A percentile compares a stretch with the other conserved stretches of the same genome.
Evolutionary conservation across 1,140 invertebrate species (phyloP).

Genomic region (Bombus sibiricus): DNA sequence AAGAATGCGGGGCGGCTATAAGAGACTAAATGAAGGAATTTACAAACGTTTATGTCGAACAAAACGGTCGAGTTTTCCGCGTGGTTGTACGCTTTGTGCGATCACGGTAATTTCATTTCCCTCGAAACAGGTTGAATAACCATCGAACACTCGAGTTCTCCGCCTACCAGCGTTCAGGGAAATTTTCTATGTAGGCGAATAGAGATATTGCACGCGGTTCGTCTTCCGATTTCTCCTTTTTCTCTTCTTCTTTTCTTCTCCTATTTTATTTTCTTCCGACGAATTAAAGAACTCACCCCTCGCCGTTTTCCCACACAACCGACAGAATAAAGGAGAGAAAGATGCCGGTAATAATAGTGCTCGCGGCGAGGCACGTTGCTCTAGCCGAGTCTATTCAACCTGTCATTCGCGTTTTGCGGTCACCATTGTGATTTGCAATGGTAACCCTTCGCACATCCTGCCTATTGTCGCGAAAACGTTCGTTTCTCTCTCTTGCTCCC

Average conservation of each 20-base stretch:
- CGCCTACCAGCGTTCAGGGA: conserved; percentile 31
- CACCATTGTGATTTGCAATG: conserved; percentile 77
- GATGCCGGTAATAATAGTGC: conserved; percentile 71
- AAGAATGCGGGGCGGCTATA: neutral
- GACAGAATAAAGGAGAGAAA: conserved; percentile 61
- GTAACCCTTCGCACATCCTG: conserved; percentile 77
- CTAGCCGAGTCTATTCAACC: conserved; percentile 75
- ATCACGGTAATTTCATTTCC: conserved; percentile 22
- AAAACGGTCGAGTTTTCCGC: conserved; percentile 18
- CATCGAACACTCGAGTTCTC: conserved; percentile 42
- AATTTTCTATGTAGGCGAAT: neutral
- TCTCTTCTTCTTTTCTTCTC: neutral
- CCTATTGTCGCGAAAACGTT: conserved; percentile 73
- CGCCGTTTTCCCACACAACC: conserved; percentile 68
- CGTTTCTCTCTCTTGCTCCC: conserved; percentile 7
- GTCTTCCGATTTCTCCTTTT: neutral
- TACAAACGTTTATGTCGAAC: conserved; percentile 23
- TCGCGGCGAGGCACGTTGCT: conserved; percentile 57
- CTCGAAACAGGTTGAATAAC: conserved; percentile 1
- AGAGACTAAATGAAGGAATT: conserved; percentile 2
- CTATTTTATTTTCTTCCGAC: conserved; percentile 1
- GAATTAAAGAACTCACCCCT: conserved; percentile 52
- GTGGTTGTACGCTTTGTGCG: conserved; percentile 12
- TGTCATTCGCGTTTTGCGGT: conserved; percentile 74
- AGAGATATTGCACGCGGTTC: neutral